phyloP scores from a whole-genome alignment of 2,888 invertebrate species.

The Erannis defoliaria region DNA sequence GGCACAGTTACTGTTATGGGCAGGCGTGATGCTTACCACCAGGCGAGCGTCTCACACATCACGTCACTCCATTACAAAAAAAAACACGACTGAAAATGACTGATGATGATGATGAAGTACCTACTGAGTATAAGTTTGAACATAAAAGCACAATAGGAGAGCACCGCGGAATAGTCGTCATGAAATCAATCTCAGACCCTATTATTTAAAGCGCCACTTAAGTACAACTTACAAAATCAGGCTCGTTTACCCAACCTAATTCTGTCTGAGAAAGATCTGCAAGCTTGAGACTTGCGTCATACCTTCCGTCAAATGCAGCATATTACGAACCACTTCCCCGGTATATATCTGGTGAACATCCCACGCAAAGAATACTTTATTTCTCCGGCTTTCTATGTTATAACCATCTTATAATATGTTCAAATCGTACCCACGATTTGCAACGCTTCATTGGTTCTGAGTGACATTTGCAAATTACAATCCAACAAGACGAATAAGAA shows the following conservation, averaged over 20 bases:
- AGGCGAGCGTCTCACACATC: too few relatives aligned
- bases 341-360: not conserved
- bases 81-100: too few relatives aligned
- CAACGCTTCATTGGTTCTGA: slow-evolving; percentile 7
- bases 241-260: not conserved
- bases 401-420: not conserved
- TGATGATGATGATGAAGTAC: too few relatives aligned
- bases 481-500: not conserved
- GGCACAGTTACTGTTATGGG: too few relatives aligned
- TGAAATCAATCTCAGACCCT: too few relatives aligned
- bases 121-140: too few relatives aligned
- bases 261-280: not conserved
- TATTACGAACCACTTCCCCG: not conserved
- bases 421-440: not conserved
- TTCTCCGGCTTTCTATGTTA: not conserved
- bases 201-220: too few relatives aligned
- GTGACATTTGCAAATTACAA: slow-evolving; percentile 3
- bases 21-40: too few relatives aligned
- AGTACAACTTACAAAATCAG: not conserved
- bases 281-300: slow-evolving; percentile 21
- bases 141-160: too few relatives aligned
- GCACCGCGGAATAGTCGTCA: too few relatives aligned
- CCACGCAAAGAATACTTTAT: slow-evolving; percentile 4
- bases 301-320: slow-evolving; percentile 10
- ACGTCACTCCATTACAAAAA: too few relatives aligned